phyloP scores from a whole-genome alignment of 2,113 vertebrate species.

The Isurus oxyrinchus region DNA sequence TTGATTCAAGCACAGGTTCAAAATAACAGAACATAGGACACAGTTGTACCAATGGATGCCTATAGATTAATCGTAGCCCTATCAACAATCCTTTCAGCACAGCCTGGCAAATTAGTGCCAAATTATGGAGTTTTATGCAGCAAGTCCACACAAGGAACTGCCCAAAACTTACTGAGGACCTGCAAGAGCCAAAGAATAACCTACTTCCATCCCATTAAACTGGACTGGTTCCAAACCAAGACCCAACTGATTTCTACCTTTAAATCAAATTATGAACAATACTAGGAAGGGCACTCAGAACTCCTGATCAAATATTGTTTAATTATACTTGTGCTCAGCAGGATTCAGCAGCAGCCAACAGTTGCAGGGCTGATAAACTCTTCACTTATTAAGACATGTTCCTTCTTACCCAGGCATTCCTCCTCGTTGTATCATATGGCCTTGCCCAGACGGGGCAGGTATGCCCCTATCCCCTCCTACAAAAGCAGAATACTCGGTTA shows the following conservation, averaged over 20 bases:
- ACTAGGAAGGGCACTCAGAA: not conserved
- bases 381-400: not conserved
- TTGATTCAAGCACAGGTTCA: not conserved
- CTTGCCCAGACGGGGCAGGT: constrained; percentile 60
- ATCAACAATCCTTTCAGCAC: not conserved
- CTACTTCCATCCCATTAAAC: not conserved
- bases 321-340: constrained; percentile 20
- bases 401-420: constrained; percentile 68
- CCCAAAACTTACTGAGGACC: not conserved
- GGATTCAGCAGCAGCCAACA: constrained; percentile 25
- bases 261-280: not conserved
- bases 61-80: not conserved
- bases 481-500: constrained; percentile 30
- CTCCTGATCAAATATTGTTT: not conserved
- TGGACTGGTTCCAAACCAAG: not conserved
- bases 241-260: not conserved
- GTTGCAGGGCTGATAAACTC: not conserved
- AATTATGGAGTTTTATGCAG: not conserved
- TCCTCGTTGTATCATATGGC: constrained; percentile 66
- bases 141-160: not conserved
- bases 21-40: not conserved
- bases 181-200: not conserved
- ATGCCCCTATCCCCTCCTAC: constrained; percentile 70
- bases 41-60: not conserved
- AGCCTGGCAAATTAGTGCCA: not conserved